Conservation (phyloP, 1,140 invertebrate species). For the Listronotus oregonensis region DNA sequence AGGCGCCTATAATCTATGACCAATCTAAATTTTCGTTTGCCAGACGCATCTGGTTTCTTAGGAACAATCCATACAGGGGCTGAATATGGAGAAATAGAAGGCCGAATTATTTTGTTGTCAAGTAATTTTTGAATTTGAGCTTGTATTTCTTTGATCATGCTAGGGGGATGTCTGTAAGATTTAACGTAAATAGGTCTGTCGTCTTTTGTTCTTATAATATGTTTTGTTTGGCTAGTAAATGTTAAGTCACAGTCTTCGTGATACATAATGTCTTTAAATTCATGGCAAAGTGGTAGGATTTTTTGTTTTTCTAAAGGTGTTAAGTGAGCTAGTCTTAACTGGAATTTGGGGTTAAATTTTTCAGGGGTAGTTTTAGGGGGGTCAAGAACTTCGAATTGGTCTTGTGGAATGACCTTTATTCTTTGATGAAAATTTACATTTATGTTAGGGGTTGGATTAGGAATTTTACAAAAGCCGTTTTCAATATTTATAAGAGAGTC, state of each 20-base stretch:
- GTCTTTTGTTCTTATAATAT: constrained; percentile 6
- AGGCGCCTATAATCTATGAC: too few relatives aligned
- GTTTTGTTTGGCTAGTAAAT: constrained; percentile 16
- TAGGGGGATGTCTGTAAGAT: constrained; percentile 40
- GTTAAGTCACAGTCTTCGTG: not conserved
- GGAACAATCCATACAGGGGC: constrained; percentile 47
- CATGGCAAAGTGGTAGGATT: constrained; percentile 3
- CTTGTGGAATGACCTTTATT: constrained; percentile 1
- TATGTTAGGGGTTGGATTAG: constrained; percentile 2
- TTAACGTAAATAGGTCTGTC: constrained; percentile 20
- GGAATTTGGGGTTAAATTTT: not conserved
- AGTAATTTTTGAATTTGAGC: constrained; percentile 46
- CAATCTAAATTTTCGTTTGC: constrained; percentile 49
- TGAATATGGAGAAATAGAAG: constrained; percentile 45
- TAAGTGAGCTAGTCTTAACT: not conserved
- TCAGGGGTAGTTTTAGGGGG: not conserved
- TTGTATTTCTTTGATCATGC: not conserved
- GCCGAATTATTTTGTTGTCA: constrained; percentile 47
- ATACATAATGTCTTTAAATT: constrained; percentile 6
- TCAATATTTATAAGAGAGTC: constrained; percentile 8
- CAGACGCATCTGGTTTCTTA: constrained; percentile 52
- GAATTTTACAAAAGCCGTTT: constrained; percentile 8
- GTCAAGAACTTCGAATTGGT: not conserved
- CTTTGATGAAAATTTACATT: constrained; percentile 11
- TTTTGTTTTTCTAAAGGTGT: not conserved